Conservation (phyloP, 2,888 invertebrate species). For the Seira ritae region DNA sequence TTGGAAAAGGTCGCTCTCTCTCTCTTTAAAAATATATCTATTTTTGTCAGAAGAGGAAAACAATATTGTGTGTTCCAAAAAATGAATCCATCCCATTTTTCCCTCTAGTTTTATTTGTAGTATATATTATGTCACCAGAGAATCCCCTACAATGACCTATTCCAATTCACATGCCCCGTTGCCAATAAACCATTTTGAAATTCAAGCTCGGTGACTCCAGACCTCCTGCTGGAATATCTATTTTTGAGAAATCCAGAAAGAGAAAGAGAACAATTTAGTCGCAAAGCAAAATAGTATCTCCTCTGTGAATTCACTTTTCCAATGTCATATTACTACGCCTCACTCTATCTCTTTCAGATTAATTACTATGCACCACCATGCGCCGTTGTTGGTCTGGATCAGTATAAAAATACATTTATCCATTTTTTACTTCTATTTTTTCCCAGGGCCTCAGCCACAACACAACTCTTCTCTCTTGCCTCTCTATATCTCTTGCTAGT, state of each 20-base stretch:
- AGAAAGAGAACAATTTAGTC: neutral
- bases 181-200: constrained; percentile 1
- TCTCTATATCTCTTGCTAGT: no score
- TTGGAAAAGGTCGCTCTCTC: no score
- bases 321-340: neutral
- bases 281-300: neutral
- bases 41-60: no score
- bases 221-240: no score
- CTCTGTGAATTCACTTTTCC: neutral
- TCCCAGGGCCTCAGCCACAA: no score
- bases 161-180: neutral
- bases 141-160: neutral
- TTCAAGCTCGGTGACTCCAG: neutral
- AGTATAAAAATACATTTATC: neutral
- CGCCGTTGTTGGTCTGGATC: constrained; percentile 13
- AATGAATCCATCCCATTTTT: no score
- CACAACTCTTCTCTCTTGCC: no score
- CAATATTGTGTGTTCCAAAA: no score
- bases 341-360: constrained; percentile 11
- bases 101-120: no score
- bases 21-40: no score
- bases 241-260: no score
- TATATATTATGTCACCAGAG: no score
- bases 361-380: constrained; percentile 16
- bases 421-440: neutral